A percentile compares a stretch with the other conserved stretches of the same genome.
phyloP scores from a whole-genome alignment of 1,140 invertebrate species.

The Micrasema minimum region DNA sequence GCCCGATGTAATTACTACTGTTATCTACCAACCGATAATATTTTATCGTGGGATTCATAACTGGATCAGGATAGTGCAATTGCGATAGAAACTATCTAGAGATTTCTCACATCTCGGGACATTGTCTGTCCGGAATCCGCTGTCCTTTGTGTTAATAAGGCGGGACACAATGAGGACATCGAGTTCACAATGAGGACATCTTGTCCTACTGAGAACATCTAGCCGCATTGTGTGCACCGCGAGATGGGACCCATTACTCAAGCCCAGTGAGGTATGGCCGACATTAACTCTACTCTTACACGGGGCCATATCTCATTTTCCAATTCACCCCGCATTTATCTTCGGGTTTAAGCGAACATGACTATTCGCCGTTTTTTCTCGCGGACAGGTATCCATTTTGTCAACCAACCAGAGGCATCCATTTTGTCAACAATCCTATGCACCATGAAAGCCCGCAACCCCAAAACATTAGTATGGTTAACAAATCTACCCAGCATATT shows the following conservation, averaged over 20 bases:
- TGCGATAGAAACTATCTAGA: too few relatives aligned
- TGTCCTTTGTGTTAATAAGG: conserved; percentile 43
- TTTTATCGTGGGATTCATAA: too few relatives aligned
- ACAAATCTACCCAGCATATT: too few relatives aligned
- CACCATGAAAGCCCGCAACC: too few relatives aligned
- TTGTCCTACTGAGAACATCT: too few relatives aligned
- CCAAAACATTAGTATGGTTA: too few relatives aligned
- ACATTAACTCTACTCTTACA: conserved; percentile 31
- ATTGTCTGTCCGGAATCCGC: conserved; percentile 36
- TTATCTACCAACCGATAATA: too few relatives aligned
- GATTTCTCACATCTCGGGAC: conserved; percentile 30
- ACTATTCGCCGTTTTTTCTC: conserved; percentile 23
- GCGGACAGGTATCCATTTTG: background rate
- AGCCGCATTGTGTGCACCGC: conserved; percentile 29
- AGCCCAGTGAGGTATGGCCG: conserved; percentile 37
- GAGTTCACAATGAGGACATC: conserved; percentile 33
- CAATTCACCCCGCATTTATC: conserved; percentile 42
- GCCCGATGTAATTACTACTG: too few relatives aligned
- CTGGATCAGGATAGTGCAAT: too few relatives aligned
- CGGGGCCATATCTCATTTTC: conserved; percentile 43
- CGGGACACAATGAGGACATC: conserved; percentile 30
- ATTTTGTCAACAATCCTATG: too few relatives aligned
- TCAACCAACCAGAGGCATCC: too few relatives aligned
- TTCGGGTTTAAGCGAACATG: conserved; percentile 33
- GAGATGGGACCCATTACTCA: conserved; percentile 35